Percentiles rank a stretch among this genome's conserved stretches.
These are phyloP conservation scores for Cololabis saira DNA, from an alignment of 2,113 vertebrate species.

Conservation along the genomic window DNA sequence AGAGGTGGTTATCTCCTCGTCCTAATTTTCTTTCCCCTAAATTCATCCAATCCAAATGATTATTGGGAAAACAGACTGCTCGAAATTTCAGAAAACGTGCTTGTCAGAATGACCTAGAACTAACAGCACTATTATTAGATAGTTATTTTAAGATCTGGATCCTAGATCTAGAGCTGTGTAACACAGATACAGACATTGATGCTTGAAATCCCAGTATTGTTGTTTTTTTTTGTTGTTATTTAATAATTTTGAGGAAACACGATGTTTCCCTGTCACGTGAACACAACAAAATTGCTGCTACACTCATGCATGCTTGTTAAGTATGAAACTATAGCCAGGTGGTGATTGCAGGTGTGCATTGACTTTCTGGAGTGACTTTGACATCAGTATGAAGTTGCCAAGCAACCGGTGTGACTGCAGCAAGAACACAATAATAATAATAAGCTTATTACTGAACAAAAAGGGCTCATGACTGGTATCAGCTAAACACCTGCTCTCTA, in stretches of 20 bases:
- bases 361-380: slow-evolving; percentile 24
- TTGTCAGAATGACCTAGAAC: slow-evolving; percentile 76
- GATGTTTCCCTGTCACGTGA: background rate
- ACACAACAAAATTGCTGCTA: background rate
- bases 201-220: background rate
- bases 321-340: background rate
- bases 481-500: slow-evolving; percentile 39
- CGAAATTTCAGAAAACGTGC: slow-evolving; percentile 54
- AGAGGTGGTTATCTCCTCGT: slow-evolving; percentile 10
- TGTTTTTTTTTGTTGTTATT: background rate
- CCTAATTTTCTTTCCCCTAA: slow-evolving; percentile 53
- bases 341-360: background rate
- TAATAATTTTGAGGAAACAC: background rate
- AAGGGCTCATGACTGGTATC: slow-evolving; percentile 28
- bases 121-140: slow-evolving; percentile 74
- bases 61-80: slow-evolving; percentile 40
- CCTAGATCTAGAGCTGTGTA: slow-evolving; percentile 57
- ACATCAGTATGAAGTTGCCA: slow-evolving; percentile 22
- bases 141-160: slow-evolving; percentile 62
- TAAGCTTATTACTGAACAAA: slow-evolving; percentile 26
- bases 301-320: background rate
- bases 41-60: slow-evolving; percentile 47
- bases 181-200: slow-evolving; percentile 8
- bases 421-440: slow-evolving; percentile 16
- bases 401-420: slow-evolving; percentile 22